These are phyloP conservation scores for Nothoprocta perdicaria DNA, from an alignment of 2,113 vertebrate species.

Conservation along the genomic window DNA sequence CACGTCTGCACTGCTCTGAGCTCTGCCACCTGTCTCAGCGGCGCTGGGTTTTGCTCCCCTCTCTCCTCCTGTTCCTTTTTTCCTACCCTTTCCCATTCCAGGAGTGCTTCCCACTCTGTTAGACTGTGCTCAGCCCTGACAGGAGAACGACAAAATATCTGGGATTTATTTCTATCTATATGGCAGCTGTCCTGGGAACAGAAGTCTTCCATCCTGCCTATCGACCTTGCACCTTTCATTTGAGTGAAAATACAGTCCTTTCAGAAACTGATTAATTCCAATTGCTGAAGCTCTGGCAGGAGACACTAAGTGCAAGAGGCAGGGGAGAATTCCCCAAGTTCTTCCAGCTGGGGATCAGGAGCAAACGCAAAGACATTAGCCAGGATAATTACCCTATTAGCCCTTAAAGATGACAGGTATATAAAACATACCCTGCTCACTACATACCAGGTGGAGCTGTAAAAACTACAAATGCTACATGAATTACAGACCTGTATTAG, in stretches of 20 bases:
- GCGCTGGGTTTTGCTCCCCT: background rate
- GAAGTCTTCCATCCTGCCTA: background rate
- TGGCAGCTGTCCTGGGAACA: accelerated
- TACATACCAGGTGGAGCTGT: background rate
- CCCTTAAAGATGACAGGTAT: background rate
- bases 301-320: background rate
- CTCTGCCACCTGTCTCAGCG: background rate
- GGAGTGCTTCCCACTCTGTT: background rate
- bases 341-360: background rate
- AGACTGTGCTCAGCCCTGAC: background rate
- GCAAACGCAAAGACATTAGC: accelerated
- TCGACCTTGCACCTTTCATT: background rate
- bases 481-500: background rate
- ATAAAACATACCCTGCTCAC: background rate
- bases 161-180: background rate
- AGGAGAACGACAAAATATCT: background rate
- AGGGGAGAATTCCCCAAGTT: background rate
- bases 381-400: background rate
- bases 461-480: background rate
- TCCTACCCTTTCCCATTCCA: background rate
- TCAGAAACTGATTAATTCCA: background rate
- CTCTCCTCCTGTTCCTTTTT: background rate
- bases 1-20: background rate
- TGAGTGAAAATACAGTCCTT: background rate
- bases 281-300: background rate